Percentiles rank a stretch among this genome's conserved stretches.
Conservation (phyloP, 2,113 vertebrate species). For the Paradisaea rubra region DNA sequence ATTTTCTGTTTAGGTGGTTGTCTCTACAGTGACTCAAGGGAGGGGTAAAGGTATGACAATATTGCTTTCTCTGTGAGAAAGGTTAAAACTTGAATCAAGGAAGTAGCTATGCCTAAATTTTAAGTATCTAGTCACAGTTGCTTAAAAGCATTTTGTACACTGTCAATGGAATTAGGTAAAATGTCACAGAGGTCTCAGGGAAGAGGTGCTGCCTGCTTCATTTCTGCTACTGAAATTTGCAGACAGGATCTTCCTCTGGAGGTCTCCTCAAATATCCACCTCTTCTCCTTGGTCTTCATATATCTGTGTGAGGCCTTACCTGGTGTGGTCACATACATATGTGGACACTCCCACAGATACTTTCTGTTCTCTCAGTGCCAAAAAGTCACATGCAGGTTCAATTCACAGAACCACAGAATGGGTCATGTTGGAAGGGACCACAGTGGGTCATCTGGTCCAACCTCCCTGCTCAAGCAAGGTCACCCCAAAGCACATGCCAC, state of each 20-base stretch:
- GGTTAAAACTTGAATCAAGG: not conserved
- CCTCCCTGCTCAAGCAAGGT: not conserved
- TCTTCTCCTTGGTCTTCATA: not conserved
- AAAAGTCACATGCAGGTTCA: not conserved
- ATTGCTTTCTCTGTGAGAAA: not conserved
- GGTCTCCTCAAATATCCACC: not conserved
- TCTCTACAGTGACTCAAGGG: not conserved
- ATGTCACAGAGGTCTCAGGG: not conserved
- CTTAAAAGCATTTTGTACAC: not conserved
- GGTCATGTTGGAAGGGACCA: not conserved
- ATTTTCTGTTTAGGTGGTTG: not conserved
- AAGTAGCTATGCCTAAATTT: not conserved
- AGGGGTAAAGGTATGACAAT: not conserved
- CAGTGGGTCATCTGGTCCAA: not conserved
- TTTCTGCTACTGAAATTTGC: not conserved
- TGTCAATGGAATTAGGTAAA: not conserved
- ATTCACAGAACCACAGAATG: not conserved
- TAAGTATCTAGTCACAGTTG: not conserved
- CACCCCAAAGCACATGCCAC: not conserved
- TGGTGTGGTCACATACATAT: not conserved
- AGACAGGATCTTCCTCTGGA: not conserved
- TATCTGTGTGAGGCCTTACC: no score
- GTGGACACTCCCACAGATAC: not conserved
- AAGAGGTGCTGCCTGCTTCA: not conserved
- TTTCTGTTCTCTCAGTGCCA: not conserved